Conservation (phyloP, 2,888 invertebrate species). For the Eucera pruinosa region DNA sequence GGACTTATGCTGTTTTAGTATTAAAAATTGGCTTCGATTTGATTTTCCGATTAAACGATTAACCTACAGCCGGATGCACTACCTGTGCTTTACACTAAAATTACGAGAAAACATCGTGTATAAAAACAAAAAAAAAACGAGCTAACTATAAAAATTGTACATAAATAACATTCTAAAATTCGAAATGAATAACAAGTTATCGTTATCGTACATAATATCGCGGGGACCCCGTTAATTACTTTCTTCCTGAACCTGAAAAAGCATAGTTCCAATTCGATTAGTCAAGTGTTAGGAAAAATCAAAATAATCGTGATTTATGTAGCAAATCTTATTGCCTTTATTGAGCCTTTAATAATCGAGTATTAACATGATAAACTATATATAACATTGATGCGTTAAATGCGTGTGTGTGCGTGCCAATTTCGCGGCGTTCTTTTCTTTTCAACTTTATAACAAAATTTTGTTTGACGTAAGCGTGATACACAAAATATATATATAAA, state of each 20-base stretch:
- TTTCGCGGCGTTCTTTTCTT: background rate
- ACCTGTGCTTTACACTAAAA: constrained; percentile 4
- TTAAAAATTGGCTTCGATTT: no score
- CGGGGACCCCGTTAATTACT: constrained; percentile 24
- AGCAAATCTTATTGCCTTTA: constrained; percentile 37
- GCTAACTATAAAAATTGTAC: constrained; percentile 1
- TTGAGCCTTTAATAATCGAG: constrained; percentile 7
- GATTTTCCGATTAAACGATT: background rate
- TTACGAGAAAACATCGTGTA: background rate
- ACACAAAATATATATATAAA: constrained; percentile 3
- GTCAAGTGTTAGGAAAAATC: constrained; percentile 20
- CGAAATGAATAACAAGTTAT: constrained; percentile 6
- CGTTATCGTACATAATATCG: constrained; percentile 2
- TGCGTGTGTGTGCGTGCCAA: constrained; percentile 10
- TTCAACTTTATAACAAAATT: background rate
- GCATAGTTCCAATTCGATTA: constrained; percentile 4
- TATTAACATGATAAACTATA: constrained; percentile 14
- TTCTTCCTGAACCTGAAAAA: constrained; percentile 53
- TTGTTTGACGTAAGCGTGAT: background rate
- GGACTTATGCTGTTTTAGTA: no score
- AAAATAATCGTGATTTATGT: constrained; percentile 26
- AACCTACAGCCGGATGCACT: no score
- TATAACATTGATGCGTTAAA: background rate
- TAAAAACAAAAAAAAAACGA: constrained; percentile 13
- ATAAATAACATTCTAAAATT: constrained; percentile 14